These are phyloP conservation scores for Uria aalge DNA, from an alignment of 2,113 vertebrate genomes.

Conservation along the genomic window DNA sequence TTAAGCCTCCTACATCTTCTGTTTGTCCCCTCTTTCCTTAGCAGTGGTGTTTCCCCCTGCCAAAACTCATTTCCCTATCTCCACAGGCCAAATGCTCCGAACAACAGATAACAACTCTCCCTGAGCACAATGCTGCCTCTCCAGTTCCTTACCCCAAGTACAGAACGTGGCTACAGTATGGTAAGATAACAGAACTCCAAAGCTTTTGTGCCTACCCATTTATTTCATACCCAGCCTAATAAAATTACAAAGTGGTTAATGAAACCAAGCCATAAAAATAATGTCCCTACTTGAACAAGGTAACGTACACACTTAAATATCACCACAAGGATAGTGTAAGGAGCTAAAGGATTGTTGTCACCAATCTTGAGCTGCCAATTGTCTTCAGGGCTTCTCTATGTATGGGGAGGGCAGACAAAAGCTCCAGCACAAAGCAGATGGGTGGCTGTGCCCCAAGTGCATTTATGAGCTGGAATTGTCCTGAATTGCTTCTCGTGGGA, in stretches of 20 bases:
- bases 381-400: fast-evolving
- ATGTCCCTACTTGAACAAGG: background rate
- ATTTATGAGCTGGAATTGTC: fast-evolving
- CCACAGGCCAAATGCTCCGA: background rate
- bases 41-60: background rate
- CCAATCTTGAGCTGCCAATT: no score
- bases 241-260: background rate
- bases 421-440: background rate
- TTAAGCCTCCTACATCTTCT: background rate
- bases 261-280: background rate
- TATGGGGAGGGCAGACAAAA: fast-evolving
- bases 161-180: fast-evolving
- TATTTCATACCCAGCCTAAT: background rate
- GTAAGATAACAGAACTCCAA: background rate
- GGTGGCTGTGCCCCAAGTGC: background rate
- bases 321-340: fast-evolving
- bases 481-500: fast-evolving
- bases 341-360: background rate
- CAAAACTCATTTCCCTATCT: background rate
- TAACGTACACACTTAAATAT: fast-evolving
- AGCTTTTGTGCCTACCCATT: background rate
- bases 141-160: background rate
- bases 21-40: background rate
- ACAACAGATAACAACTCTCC: background rate
- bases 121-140: background rate